Evolutionary conservation across 2,113 vertebrate species (phyloP).

Genomic region (Oncorhynchus mykiss): DNA sequence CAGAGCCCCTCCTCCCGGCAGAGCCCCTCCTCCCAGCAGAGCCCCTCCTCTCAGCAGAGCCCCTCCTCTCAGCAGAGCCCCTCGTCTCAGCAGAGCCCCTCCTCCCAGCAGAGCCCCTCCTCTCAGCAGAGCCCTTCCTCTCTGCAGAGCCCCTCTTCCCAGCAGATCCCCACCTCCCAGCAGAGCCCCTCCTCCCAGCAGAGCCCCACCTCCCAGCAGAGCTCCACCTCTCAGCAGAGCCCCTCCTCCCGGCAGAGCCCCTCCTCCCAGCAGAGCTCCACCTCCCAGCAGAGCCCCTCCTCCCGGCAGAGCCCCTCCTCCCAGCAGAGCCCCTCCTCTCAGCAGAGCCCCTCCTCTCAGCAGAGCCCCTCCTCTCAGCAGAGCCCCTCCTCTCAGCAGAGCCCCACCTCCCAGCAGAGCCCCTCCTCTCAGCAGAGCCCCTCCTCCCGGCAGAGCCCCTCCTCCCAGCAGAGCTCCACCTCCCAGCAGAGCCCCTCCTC

Average conservation of each 20-base stretch:
- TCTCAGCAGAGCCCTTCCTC: not conserved
- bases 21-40: slow-evolving; percentile 32
- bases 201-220: not conserved
- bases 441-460: not conserved
- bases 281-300: no score
- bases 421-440: not conserved
- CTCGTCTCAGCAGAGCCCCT: slow-evolving; percentile 23
- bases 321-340: not conserved
- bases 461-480: slow-evolving; percentile 29
- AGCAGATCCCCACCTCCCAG: slow-evolving; percentile 36
- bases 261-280: not conserved
- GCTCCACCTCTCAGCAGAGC: slow-evolving; percentile 19
- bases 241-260: slow-evolving; percentile 12
- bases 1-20: not conserved
- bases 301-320: slow-evolving; percentile 32
- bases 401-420: no score
- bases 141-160: no score
- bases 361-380: no score
- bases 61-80: not conserved
- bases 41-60: not conserved
- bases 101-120: slow-evolving; percentile 1
- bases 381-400: not conserved
- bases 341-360: slow-evolving; percentile 36
- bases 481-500: not conserved
- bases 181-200: not conserved